Evolutionary conservation across 2,888 invertebrate genomes (phyloP).

Genomic region (Agrotis exclamationis): DNA sequence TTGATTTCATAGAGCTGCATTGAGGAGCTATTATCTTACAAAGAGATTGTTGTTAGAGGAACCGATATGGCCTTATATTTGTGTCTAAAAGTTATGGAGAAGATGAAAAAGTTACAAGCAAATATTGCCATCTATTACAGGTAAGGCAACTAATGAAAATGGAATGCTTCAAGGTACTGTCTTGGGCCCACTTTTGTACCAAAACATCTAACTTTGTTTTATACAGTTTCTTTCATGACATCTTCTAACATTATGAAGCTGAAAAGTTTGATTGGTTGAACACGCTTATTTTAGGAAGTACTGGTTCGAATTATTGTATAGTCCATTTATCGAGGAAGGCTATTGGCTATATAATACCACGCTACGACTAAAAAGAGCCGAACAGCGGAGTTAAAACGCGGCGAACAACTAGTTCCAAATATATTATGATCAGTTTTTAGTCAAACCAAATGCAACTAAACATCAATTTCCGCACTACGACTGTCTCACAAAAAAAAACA

Average conservation of each 20-base stretch:
- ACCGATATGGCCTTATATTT: not conserved
- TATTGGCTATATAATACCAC: too few relatives aligned
- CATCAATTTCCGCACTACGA: too few relatives aligned
- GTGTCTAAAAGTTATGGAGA: not conserved
- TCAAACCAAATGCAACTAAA: not conserved
- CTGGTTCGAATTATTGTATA: too few relatives aligned
- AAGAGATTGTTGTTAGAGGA: not conserved
- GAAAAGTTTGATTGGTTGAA: too few relatives aligned
- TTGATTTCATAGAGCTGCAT: constrained; percentile 8
- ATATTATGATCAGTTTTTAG: not conserved
- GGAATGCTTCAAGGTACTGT: constrained; percentile 11
- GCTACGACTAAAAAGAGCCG: too few relatives aligned
- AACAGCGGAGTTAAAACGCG: too few relatives aligned
- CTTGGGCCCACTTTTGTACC: not conserved
- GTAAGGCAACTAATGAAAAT: not conserved
- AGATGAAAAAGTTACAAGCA: too few relatives aligned
- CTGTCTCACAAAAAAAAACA: too few relatives aligned
- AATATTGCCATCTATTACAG: not conserved
- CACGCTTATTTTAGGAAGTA: too few relatives aligned
- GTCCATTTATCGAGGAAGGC: too few relatives aligned
- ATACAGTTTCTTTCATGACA: not conserved
- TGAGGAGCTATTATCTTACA: not conserved
- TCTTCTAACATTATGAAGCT: not conserved
- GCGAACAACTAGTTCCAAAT: too few relatives aligned
- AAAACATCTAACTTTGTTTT: not conserved